Evolutionary conservation across 2,113 vertebrate species (phyloP), one percentile per base, ranked within the genome.

Genomic region (Gnathonemus echidnorhynchus): DNA sequence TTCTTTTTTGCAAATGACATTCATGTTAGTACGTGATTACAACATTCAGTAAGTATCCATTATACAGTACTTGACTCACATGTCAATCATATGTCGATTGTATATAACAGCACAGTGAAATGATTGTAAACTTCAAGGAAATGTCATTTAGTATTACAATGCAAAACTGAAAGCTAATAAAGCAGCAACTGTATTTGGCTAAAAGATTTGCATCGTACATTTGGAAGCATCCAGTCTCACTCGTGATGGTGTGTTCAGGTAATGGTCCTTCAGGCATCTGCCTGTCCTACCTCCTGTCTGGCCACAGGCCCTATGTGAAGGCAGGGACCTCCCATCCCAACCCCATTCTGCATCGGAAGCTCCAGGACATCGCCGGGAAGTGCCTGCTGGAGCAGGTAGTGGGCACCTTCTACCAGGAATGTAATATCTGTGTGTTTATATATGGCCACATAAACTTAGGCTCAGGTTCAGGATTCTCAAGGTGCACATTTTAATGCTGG

Each of bases 231-330:
- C 7, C 42, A 46, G 21, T 85, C 45, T 45, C 39, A 13, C 58
- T n/a, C 0, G 3, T 90, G 52, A 77, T 24, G 86, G 49, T 80
- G 35, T 90, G 46, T 52, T 35, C 90, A 97, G 96, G 96, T 80
- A 97, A 97, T 1, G 97, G 97, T 0, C 97, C 97, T 15, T 97
- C 97, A 0, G 96, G 96, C 90, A 97, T 97, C 93, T 97, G 96
- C 90, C 92, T 97, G 11, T 97, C 97, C 1, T 97, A 97, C 87
- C 90, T 97, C 90, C 94, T 97, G 45, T 97, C 97, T 0, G 96
- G 97, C 52, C 93, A 96, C 84, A 92, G 91, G 1, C 96, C 97
- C 56, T 97, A 97, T 0, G 89, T 96, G 91, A 95, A 91, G 91
- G 95, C 93, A 0, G 92, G 49, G 0, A 86, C 92, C 0, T 0